Base-by-base conservation (phyloP, 2,113 vertebrate genomes). In the Microcebus griseorufus region DNA sequence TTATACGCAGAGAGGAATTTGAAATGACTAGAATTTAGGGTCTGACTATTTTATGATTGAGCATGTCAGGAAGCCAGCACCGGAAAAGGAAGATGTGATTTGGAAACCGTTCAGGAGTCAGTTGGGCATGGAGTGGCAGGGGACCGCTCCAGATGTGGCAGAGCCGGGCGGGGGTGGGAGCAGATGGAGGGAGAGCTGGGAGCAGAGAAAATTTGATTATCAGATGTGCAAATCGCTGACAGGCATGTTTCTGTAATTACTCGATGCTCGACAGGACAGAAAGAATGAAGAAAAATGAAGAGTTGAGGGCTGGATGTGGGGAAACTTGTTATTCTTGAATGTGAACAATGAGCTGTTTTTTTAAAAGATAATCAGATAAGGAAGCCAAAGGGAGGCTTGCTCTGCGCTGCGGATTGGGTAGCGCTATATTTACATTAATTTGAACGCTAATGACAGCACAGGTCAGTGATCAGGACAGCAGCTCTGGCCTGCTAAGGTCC, bases 201-300 rank as follows among this genome's bases (percentile, higher is more conserved):
- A 42, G 53, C 60, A 58, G 90, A 95, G 93, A 86, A 93, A 98
- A 96, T 75, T 96, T 0, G 78, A 65, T 2, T 3, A 42, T 97
- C 96, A 95, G 97, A 94, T 75, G 94, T 93, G 91, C 96, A 72
- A 85, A 75, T 22, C 11, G 37, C 94, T 98, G 34, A 55, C 95
- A 94, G 97, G 64, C 96, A 10, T 1, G 29, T 76, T 75, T 76
- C 51, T 73, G 58, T 82, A 82, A 88, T 92, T 53, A 82, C 76
- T 1, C 1, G 1, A 83, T 67, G 75, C 87, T 69, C 16, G 95
- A 95, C 96, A 84, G 0, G 12, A 17, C 93, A 95, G 83, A 90
- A 94, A 96, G 34, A 45, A 0, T 0, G 58, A 32, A 55, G 83
- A 69, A 60, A 25, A 90, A 93, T 39, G 76, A 14, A 16, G 42